Percentiles rank a stretch among this genome's conserved stretches.
These are phyloP conservation scores for Eueremaeus valkanovi DNA, from an alignment of 2,888 invertebrate species.

Conservation along the genomic window DNA sequence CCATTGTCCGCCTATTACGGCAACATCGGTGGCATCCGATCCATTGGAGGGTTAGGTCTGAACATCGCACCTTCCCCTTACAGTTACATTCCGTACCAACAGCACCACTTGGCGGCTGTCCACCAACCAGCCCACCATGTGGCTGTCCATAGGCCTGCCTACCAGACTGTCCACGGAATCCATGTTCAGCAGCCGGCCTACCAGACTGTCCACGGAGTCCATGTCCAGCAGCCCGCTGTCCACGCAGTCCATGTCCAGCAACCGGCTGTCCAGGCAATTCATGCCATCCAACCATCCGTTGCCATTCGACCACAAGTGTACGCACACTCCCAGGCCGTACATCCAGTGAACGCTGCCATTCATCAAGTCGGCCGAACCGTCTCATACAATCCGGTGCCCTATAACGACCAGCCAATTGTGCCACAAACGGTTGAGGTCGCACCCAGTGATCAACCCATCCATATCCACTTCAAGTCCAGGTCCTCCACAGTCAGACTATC, in stretches of 20 bases:
- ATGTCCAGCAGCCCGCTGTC: not conserved
- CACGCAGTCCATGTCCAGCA: not conserved
- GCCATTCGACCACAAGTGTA: not conserved
- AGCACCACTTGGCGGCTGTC: too few relatives aligned
- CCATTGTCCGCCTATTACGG: too few relatives aligned
- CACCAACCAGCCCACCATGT: too few relatives aligned
- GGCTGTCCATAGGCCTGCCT: too few relatives aligned
- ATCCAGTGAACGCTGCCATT: slow-evolving; percentile 29
- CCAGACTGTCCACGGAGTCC: not conserved
- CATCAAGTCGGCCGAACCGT: slow-evolving; percentile 38
- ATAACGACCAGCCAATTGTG: slow-evolving; percentile 12
- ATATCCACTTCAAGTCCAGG: slow-evolving; percentile 36
- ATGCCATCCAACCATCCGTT: not conserved
- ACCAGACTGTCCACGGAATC: too few relatives aligned
- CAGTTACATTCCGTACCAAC: not conserved
- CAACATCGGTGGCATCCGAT: not conserved
- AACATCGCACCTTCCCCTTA: not conserved
- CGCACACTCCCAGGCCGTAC: not conserved
- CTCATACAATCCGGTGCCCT: slow-evolving; percentile 4
- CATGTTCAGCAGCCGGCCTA: too few relatives aligned
- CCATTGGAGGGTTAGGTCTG: not conserved
- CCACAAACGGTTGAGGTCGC: slow-evolving; percentile 32
- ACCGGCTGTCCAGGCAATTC: not conserved
- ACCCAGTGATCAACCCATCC: slow-evolving; percentile 36
- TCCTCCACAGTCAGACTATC: slow-evolving; percentile 15